Conservation (phyloP, 1,140 invertebrate species). For the Lineus longissimus region DNA sequence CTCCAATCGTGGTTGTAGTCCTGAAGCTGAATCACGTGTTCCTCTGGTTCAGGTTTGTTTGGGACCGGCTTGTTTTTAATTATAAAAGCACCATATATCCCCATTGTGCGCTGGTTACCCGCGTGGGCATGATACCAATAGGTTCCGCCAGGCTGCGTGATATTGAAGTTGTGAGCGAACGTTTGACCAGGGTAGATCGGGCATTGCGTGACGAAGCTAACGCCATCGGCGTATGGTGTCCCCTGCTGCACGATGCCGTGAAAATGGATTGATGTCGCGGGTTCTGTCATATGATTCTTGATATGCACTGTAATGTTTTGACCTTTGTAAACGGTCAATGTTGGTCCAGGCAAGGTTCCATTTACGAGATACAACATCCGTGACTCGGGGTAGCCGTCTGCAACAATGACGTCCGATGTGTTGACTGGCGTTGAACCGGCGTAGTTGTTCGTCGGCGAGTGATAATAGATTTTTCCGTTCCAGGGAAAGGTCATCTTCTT, state of each 20-base stretch:
- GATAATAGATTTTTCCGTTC: no score
- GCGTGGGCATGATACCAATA: conserved; percentile 89
- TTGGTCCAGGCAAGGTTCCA: neutral
- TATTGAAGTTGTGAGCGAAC: neutral
- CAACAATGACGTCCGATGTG: neutral
- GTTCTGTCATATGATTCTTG: neutral
- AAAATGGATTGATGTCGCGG: neutral
- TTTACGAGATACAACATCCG: neutral
- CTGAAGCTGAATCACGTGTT: neutral
- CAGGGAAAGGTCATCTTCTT: no score
- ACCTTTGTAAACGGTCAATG: neutral
- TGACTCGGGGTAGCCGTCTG: neutral
- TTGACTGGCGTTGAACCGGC: no score
- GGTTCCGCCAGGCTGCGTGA: conserved; percentile 60
- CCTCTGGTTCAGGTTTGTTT: no score
- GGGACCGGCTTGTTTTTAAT: conserved; percentile 62
- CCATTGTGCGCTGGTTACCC: conserved; percentile 77
- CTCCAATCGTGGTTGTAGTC: conserved; percentile 38
- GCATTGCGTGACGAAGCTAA: neutral
- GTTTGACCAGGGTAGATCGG: neutral
- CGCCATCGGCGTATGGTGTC: neutral
- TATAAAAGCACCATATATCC: conserved; percentile 68
- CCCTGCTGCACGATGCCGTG: neutral
- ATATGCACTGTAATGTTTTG: neutral
- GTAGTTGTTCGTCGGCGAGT: no score